A percentile compares a stretch with the other conserved stretches of the same genome.
Conservation (phyloP, 1,140 invertebrate genomes). For the Stegodyphus mimosarum region DNA sequence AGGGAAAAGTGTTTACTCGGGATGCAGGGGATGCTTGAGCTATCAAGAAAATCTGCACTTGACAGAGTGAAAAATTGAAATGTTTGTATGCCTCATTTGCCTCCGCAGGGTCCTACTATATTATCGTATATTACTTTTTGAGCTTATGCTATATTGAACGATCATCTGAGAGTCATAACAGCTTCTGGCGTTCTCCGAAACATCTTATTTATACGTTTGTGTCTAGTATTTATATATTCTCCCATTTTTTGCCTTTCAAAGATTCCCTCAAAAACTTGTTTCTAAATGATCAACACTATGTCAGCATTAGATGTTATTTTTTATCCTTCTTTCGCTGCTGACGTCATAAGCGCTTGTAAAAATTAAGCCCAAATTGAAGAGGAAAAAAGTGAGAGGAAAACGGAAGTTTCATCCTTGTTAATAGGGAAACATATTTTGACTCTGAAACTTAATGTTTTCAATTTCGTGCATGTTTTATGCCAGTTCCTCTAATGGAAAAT, state of each 20-base stretch:
- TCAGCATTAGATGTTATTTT: constrained; percentile 3
- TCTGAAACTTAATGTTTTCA: constrained; percentile 25
- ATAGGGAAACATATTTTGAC: constrained; percentile 42
- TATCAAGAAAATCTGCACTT: constrained; percentile 53
- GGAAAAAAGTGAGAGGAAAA: constrained; percentile 7
- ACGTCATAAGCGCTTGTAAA: constrained; percentile 39
- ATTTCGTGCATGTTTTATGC: constrained; percentile 36
- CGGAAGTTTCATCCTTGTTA: constrained; percentile 42
- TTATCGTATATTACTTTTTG: constrained; percentile 51
- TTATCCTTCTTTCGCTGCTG: neutral
- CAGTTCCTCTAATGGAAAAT: constrained; percentile 46
- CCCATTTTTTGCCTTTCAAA: too few relatives aligned
- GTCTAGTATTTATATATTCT: constrained; percentile 11
- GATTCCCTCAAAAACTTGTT: constrained; percentile 13
- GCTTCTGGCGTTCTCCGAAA: neutral
- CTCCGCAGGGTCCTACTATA: constrained; percentile 33
- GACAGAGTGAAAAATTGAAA: constrained; percentile 57
- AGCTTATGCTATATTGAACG: constrained; percentile 44
- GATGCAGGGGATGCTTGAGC: constrained; percentile 9
- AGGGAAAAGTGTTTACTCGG: constrained; percentile 4
- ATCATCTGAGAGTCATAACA: constrained; percentile 36
- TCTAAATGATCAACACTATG: constrained; percentile 11
- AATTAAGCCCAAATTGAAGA: constrained; percentile 32
- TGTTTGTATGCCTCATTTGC: constrained; percentile 45
- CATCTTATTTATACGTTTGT: constrained; percentile 40